These are phyloP conservation scores for Petaurus breviceps DNA, from an alignment of 2,113 vertebrate species.

Conservation along the genomic window DNA sequence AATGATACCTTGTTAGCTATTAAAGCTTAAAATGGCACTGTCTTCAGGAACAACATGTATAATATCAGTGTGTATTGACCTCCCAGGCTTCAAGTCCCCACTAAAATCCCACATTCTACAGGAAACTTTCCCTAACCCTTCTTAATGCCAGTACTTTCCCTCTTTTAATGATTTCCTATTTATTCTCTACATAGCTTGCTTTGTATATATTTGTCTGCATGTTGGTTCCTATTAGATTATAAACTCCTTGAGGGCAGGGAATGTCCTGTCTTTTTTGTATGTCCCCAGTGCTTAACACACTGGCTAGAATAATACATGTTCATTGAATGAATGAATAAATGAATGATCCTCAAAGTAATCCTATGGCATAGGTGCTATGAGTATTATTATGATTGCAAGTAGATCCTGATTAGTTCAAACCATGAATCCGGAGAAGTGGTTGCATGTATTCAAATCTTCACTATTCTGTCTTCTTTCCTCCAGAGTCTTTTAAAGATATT, in stretches of 20 bases:
- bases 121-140: not conserved
- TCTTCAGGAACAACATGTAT: not conserved
- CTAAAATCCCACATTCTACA: not conserved
- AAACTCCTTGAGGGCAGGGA: not conserved
- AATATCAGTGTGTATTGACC: not conserved
- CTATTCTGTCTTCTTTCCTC: not conserved
- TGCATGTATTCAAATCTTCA: not conserved
- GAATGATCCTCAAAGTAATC: not conserved
- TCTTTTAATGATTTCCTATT: not conserved
- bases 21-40: not conserved
- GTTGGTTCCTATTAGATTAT: not conserved
- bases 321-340: not conserved
- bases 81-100: not conserved
- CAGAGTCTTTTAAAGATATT: not conserved
- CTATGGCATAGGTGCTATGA: not conserved
- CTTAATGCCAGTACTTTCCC: not conserved
- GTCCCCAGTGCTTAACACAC: not conserved
- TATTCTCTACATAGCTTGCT: not conserved
- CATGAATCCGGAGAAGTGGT: not conserved
- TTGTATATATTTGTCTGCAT: not conserved
- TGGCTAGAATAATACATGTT: not conserved
- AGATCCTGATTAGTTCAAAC: not conserved
- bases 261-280: not conserved
- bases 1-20: not conserved
- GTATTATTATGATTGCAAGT: not conserved